Conservation (phyloP, 2,797 vertebrate genomes). For the Ctenopoma multispine region DNA sequence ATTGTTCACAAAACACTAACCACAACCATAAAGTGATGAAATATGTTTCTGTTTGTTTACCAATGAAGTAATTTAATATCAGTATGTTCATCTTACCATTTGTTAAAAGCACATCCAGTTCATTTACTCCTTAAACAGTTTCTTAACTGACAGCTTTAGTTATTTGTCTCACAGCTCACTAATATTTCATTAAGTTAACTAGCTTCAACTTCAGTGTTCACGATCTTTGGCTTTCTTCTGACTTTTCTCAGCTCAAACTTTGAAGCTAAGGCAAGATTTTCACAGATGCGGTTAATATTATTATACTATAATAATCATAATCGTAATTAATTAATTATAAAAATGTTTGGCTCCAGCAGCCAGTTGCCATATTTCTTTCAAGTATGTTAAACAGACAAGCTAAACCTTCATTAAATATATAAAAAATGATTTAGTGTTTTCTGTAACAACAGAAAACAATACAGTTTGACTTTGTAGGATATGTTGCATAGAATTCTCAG, state of each 20-base stretch:
- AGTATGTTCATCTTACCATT: background rate
- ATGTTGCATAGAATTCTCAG: conserved; percentile 91
- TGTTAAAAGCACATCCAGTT: background rate
- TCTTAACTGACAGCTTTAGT: background rate
- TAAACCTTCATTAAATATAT: conserved; percentile 76
- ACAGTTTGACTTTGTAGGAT: conserved; percentile 63
- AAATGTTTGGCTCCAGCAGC: conserved; percentile 90
- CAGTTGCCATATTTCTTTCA: conserved; percentile 91
- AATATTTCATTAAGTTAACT: background rate
- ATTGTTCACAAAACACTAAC: conserved; percentile 9
- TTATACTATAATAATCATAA: conserved; percentile 47
- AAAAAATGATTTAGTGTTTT: conserved; percentile 12
- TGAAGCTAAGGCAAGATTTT: background rate
- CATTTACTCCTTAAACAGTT: background rate
- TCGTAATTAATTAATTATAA: too few relatives aligned
- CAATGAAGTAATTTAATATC: conserved; percentile 12
- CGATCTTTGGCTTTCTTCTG: conserved; percentile 59
- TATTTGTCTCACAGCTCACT: background rate
- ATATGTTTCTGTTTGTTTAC: conserved; percentile 11
- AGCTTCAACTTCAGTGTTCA: conserved; percentile 53
- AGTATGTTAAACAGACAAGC: conserved; percentile 76
- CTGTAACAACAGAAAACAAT: conserved; percentile 10
- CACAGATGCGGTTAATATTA: conserved; percentile 80
- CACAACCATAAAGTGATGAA: background rate
- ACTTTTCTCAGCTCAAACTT: conserved; percentile 10